These are phyloP conservation scores for Arion vulgaris DNA, from an alignment of 1,140 invertebrate genomes.

Conservation along the genomic window DNA sequence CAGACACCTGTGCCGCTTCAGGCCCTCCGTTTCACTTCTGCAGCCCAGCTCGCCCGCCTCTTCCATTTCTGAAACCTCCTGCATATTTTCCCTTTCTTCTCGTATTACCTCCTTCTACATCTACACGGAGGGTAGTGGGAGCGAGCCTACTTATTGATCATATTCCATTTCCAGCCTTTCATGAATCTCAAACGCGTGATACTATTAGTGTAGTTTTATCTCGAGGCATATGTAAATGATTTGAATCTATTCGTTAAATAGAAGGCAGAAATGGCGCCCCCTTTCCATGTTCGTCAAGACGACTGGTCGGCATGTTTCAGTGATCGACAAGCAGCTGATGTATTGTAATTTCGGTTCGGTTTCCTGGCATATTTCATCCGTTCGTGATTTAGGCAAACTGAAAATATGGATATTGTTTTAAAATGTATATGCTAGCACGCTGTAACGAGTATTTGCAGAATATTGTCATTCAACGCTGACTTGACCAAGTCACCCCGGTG, in stretches of 20 bases:
- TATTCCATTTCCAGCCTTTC: not conserved
- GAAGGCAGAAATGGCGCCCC: not conserved
- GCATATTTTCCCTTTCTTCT: constrained; percentile 17
- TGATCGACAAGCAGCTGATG: constrained; percentile 7
- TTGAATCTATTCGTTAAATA: constrained; percentile 1
- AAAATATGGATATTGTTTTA: not conserved
- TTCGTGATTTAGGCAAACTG: not conserved
- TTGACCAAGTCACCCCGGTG: constrained; percentile 21
- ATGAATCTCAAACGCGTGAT: constrained; percentile 30
- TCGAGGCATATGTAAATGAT: not conserved
- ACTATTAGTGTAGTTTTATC: not conserved
- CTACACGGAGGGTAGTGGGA: constrained; percentile 13
- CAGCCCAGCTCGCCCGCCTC: constrained; percentile 17
- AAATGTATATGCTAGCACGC: not conserved
- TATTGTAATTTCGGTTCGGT: not conserved
- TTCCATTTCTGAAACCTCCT: constrained; percentile 3
- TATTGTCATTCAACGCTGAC: not conserved
- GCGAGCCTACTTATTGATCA: not conserved
- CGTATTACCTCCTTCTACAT: constrained; percentile 37
- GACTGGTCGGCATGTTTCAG: constrained; percentile 29
- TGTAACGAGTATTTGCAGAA: not conserved
- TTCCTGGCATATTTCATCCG: not conserved
- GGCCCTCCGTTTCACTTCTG: constrained; percentile 23
- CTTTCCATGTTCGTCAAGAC: not conserved
- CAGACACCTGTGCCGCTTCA: not conserved